Base-by-base conservation (phyloP, 2,113 vertebrate genomes). In the Sylvicapra grimmia region DNA sequence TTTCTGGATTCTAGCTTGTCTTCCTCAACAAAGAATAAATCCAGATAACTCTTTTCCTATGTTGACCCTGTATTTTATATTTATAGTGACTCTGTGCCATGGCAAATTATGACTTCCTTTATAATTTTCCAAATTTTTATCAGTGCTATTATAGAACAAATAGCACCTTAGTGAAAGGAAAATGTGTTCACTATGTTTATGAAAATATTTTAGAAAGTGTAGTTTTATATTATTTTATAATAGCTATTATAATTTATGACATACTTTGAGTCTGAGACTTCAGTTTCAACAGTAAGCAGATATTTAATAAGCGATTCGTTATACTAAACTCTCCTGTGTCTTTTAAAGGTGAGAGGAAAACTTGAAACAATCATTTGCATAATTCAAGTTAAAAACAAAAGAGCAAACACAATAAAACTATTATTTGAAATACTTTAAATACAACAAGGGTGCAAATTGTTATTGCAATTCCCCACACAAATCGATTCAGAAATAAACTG, bases 101-200 rank as follows among this genome's bases (percentile, higher is more conserved):
- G 12, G 4, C 8, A 96, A 95, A 79, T 49, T 3, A 27, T 80
- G 51, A 36, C 16, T 90, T 59, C 8, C 92, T 94, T 72, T 77
- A 97, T 93, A 95, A 23, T 86, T 89, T 94, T 61, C 56, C 90
- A 98, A 97, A 97, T 19, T 44, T 96, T 56, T n/a, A 92, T 90
- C 75, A 94, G 82, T 94, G 54, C 13, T 54, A 95, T 92, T 97
- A 56, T 4, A 86, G 51, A 56, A 96, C 97, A 75, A 33, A 89
- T 92, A 95, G 51, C 21, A 77, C 6, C 31, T 96, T 97, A 95
- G 95, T 92, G 6, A n/a, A 93, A 90, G 29, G 85, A 40, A 49
- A 72, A 51, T 68, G 65, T 96, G 51, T 27, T 79, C 56, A 68
- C 0, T 58, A 0, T 86, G 16, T 94, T 89, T 86, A 19, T 92